Conservation (phyloP, 2,113 vertebrate species). For the Crotalus tigris region DNA sequence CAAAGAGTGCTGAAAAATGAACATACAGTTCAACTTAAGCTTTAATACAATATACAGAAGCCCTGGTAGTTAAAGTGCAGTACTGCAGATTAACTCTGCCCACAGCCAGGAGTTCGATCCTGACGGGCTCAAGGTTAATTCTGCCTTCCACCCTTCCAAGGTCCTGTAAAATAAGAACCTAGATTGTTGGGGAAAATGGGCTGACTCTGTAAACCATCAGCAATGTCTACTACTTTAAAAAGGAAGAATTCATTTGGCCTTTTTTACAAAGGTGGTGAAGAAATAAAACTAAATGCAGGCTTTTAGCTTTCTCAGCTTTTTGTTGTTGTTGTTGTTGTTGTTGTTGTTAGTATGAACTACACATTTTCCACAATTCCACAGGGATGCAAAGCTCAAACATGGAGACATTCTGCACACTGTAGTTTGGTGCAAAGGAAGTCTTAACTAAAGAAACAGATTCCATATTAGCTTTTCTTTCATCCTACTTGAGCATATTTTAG, state of each 20-base stretch:
- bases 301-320: no score
- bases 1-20: background rate
- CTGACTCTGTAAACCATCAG: background rate
- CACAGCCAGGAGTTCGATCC: background rate
- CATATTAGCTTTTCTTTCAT: background rate
- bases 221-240: background rate
- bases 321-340: no score
- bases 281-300: background rate
- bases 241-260: background rate
- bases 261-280: no score
- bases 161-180: background rate
- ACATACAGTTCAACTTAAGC: background rate
- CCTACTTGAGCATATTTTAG: background rate
- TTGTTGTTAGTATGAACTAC: no score
- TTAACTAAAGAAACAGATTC: background rate
- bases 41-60: background rate
- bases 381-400: background rate
- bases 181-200: background rate
- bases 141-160: background rate
- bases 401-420: background rate
- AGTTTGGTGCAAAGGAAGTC: slow-evolving; percentile 29
- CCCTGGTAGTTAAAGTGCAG: background rate
- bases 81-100: background rate
- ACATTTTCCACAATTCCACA: background rate
- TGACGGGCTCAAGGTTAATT: background rate